Base-by-base conservation (phyloP, 2,888 invertebrate species). In the Harpagoxenus sublaevis region DNA sequence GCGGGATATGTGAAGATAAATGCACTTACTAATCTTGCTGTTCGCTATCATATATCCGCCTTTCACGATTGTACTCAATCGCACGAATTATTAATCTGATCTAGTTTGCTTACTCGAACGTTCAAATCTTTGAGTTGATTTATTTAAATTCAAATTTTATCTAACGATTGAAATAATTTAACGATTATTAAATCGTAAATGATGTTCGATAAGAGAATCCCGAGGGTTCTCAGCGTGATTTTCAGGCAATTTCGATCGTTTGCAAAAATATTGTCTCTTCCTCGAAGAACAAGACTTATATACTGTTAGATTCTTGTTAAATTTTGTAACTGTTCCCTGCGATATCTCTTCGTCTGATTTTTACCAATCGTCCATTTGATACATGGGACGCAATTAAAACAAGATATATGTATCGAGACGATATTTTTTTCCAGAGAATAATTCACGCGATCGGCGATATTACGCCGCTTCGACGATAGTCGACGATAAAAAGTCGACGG, bases 201-300 rank as follows among this genome's bases (percentile, higher is more conserved):
- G 18, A 82, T 31, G 42, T 39, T 23, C 6, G 10, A 39, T 23
- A 71, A 55, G 12, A 39, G 55, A 10, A 57, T 39, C 28, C 42
- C 23, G 18, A 5, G 1, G 6, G 23, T 53, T 28, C 6, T 31
- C 23, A 60, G 48, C 35, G 55, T 55, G n/a, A 62, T 51, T 63
- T 66, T 63, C 53, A 23, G 12, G 42, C 73, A 53, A 63, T 65
- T 86, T 86, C 35, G 63, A 75, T 82, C 55, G 23, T 63, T 73
- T 31, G 53, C n/a, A 60, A 60, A 48, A 68, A 31, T 31, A 28
- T 60, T 42, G 4, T 9, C 12, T 42, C 9, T 55, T 55, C 18
- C 42, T 39, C 18, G 6, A 53, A 39, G 4, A 39, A 4, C 0
- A 1, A 9, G 45, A 1, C 35, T 35, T 62, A 12, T 12, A 8